Percentiles rank a stretch among this genome's conserved stretches.
Evolutionary conservation across 1,140 invertebrate species (phyloP).

Genomic region (Dendrolimus kikuchii): DNA sequence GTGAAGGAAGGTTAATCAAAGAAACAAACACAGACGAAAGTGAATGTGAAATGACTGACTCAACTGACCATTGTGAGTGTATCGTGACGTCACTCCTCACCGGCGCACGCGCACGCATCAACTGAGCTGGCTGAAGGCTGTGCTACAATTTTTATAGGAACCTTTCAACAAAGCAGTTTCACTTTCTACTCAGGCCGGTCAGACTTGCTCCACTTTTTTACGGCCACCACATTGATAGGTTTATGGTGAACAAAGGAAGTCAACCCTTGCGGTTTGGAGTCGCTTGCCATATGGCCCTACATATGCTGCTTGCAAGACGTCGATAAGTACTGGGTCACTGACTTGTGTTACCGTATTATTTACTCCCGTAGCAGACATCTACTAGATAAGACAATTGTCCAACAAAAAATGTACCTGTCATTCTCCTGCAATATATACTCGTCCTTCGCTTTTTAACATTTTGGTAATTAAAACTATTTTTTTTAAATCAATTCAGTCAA

Average conservation of each 20-base stretch:
- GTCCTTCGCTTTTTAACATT: too few species aligned
- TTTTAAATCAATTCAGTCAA: too few species aligned
- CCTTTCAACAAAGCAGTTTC: slow-evolving; percentile 46
- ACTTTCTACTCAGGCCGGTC: slow-evolving; percentile 60
- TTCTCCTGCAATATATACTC: too few species aligned
- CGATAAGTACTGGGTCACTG: background rate
- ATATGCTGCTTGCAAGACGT: background rate
- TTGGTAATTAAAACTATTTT: too few species aligned
- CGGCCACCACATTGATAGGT: slow-evolving; percentile 24
- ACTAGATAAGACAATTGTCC: too few species aligned
- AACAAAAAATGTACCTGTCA: too few species aligned
- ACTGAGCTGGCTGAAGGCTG: slow-evolving; percentile 41
- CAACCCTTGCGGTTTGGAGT: slow-evolving; percentile 8
- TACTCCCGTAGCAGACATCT: background rate
- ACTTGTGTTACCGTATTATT: background rate
- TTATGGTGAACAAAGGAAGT: slow-evolving; percentile 45
- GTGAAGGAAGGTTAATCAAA: background rate
- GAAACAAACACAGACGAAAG: slow-evolving; percentile 30
- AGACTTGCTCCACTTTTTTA: slow-evolving; percentile 58
- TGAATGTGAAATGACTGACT: slow-evolving; percentile 10
- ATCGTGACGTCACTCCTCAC: slow-evolving; percentile 22
- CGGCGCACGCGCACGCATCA: slow-evolving; percentile 33
- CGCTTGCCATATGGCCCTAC: slow-evolving; percentile 3
- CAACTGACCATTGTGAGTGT: slow-evolving; percentile 52
- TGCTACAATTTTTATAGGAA: slow-evolving; percentile 64